Evolutionary conservation across 2,888 invertebrate species (phyloP), one percentile per base, ranked within the genome.

Genomic region (Drosophila suboccidentalis): DNA sequence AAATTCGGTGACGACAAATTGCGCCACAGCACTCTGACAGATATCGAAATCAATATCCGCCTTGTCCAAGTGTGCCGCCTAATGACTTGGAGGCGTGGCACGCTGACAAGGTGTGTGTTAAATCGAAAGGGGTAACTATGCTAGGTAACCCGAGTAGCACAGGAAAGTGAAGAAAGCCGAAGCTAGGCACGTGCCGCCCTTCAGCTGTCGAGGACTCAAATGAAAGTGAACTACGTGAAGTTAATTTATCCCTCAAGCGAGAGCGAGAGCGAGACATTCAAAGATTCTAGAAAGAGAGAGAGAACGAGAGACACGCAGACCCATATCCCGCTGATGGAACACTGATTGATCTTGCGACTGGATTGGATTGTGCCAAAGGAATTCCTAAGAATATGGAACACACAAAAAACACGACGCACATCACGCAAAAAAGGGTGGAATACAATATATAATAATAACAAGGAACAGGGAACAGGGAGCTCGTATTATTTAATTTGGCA

Each of bases 41-140:
- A 73, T 58, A 53, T 69, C 51, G 57, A 87, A 90, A 89, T 90
- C 90, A 90, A 91, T 89, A 89, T 90, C 91, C 86, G 86, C 86
- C 85, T 75, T 62, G 43, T 9, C 70, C 49, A 59, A 85, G 90
- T 85, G 88, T 87, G 86, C 72, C 74, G 61, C 78, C 63, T 82
- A 89, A 89, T 84, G 85, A 75, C 85, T 69, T 54, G 51, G 41
- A 43, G 87, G 88, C 78, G 82, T 80, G 73, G 13, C 50, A 53
- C 46, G 69, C 34, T 26, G 46, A 39, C 47, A 62, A 67, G 53
- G 49, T 64, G 78, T 49, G n/a, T 34, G 2, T 73, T 49, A 68
- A 63, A 15, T 8, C 17, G 50, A 78, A 86, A 62, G 85, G 75
- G 58, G 36, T 58, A 5, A 26, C 26, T 26, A 61, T 17, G 15